Evolutionary conservation across 2,797 vertebrate genomes (phyloP).

Genomic region (Selene dorsalis): DNA sequence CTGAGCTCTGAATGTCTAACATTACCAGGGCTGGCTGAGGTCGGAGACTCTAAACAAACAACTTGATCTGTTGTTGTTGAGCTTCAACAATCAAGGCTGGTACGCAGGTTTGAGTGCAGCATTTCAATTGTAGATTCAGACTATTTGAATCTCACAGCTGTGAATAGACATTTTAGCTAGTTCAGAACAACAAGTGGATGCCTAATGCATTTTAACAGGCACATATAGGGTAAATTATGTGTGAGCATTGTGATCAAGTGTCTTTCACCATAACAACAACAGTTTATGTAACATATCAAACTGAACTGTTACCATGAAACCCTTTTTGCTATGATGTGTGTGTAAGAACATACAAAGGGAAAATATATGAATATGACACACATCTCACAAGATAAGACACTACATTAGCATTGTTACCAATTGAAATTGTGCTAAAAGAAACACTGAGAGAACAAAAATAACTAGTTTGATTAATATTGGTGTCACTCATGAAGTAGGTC

Average conservation of each 20-base stretch:
- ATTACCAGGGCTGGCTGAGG: not conserved
- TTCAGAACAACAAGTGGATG: not conserved
- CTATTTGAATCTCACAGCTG: not conserved
- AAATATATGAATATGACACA: not conserved
- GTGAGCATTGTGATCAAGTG: not conserved
- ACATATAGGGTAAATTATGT: not conserved
- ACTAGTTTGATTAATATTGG: not conserved
- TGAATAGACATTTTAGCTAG: not conserved
- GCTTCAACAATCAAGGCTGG: not conserved
- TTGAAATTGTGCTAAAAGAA: not conserved
- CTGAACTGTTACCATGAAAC: not conserved
- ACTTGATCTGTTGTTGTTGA: not conserved
- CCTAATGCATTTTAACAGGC: not conserved
- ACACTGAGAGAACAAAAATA: not conserved
- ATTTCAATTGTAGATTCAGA: not conserved
- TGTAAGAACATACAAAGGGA: not conserved
- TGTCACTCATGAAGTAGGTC: conserved; percentile 10
- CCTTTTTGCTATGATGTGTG: not conserved
- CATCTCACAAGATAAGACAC: not conserved
- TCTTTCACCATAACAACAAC: not conserved
- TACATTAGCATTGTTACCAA: too few relatives aligned
- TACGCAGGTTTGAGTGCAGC: not conserved
- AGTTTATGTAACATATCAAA: not conserved
- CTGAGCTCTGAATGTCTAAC: conserved; percentile 11
- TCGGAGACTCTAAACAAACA: not conserved